Base-by-base conservation (phyloP, 1,140 invertebrate genomes). In the Bicyclus anynana region DNA sequence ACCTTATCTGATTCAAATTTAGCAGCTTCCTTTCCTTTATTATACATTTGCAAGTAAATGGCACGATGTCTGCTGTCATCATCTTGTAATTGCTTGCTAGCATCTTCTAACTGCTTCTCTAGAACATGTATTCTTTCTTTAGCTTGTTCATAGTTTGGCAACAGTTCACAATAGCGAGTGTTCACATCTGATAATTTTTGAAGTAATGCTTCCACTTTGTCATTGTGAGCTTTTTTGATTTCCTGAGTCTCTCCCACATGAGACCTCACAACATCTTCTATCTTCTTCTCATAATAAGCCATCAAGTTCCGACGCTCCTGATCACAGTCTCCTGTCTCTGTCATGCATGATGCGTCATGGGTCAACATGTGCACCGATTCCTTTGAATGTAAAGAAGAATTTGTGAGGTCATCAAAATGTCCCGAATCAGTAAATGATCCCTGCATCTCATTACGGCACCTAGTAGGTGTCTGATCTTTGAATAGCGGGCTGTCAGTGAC, bases 21-120 rank as follows among this genome's bases (percentile, higher is more conserved):
- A 44, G 94, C 94, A 17, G 94, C 92, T 78, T 95, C 94, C 69
- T 94, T 92, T 12, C 94, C 94, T 83, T 96, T 94, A 66, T 93
- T 92, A 84, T 95, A 95, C 94, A 95, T 95, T 84, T 95, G 92
- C 69, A 95, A 84, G 79, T 95, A 95, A 86, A 94, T 92, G 71
- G 94, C 91, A 65, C 94, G 93, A 62, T 95, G 93, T 58, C 92
- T 92, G 53, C 93, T 91, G 67, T 96, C 95, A 40, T 94, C 93
- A 49, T 95, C 93, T 16, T 90, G 77, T 13, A 95, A 74, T 67
- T 93, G 92, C 37, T 90, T 90, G 69, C 92, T 93, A 16, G 92
- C 90, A 58, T 92, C 91, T 67, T 94, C 93, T 37, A 94, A 79
- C 69, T 94, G 92, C 17, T 90, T 89, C 66, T 94, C 93, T 59